These are phyloP conservation scores for Syritta pipiens DNA, from an alignment of 2,888 invertebrate species.

Conservation along the genomic window DNA sequence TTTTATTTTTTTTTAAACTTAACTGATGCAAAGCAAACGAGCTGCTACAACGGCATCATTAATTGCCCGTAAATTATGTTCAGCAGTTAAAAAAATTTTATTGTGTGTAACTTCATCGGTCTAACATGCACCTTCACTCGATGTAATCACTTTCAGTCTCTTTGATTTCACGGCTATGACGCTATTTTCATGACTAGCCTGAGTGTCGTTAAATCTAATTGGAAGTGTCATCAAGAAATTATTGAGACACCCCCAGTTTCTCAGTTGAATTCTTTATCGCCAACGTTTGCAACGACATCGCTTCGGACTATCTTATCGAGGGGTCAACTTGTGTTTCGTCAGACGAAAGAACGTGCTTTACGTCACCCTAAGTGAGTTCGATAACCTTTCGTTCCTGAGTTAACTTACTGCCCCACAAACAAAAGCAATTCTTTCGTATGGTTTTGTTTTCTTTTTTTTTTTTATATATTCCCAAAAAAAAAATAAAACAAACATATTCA, in stretches of 20 bases:
- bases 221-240: no score
- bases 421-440: neutral
- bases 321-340: constrained; percentile 7
- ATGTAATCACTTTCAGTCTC: no score
- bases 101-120: neutral
- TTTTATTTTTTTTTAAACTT: neutral
- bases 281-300: no score
- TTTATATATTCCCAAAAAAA: neutral
- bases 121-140: neutral
- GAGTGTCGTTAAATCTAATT: no score
- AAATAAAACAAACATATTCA: no score
- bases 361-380: constrained; percentile 33
- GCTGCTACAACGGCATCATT: neutral
- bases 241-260: no score
- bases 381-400: constrained; percentile 26
- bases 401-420: constrained; percentile 4
- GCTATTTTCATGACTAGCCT: no score
- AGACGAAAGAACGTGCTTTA: constrained; percentile 11
- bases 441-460: neutral
- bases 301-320: no score
- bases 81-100: neutral
- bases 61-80: no score
- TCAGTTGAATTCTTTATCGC: no score
- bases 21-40: neutral
- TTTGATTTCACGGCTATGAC: no score